Evolutionary conservation across 2,888 invertebrate genomes (phyloP).

Genomic region (Spodoptera picta): DNA sequence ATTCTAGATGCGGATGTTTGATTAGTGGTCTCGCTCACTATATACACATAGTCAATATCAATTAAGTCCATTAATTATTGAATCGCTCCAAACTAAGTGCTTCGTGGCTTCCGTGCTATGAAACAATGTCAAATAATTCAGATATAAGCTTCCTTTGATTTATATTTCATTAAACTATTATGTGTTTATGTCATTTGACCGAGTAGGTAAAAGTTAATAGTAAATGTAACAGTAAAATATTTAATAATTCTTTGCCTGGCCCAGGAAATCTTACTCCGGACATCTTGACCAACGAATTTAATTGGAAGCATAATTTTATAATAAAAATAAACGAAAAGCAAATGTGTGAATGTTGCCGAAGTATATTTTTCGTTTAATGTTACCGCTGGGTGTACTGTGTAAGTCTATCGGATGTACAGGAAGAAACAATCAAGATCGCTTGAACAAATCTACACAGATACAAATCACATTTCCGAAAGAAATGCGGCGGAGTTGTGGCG

Average conservation of each 20-base stretch:
- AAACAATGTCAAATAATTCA: slow-evolving; percentile 12
- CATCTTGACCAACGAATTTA: too few species aligned
- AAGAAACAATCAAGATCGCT: slow-evolving; percentile 35
- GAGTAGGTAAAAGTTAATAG: too few species aligned
- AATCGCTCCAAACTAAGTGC: slow-evolving; percentile 48
- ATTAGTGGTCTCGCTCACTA: slow-evolving; percentile 26
- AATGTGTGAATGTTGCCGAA: too few species aligned
- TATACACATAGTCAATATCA: slow-evolving; percentile 44
- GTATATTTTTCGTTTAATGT: slow-evolving; percentile 1
- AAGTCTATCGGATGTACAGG: slow-evolving; percentile 11
- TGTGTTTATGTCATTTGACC: neutral
- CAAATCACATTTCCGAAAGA: slow-evolving; percentile 46
- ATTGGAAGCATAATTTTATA: too few species aligned
- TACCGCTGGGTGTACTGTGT: neutral
- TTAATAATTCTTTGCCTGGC: too few species aligned
- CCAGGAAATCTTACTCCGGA: too few species aligned
- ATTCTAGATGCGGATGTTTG: slow-evolving; percentile 47
- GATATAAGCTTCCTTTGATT: slow-evolving; percentile 2
- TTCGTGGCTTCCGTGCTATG: slow-evolving; percentile 33
- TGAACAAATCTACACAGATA: slow-evolving; percentile 32
- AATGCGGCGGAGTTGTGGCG: slow-evolving; percentile 11
- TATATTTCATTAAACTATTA: neutral
- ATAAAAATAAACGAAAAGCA: too few species aligned
- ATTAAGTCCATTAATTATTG: slow-evolving; percentile 50
- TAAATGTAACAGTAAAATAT: too few species aligned